These are phyloP conservation scores for Melanocharis versteri DNA, from an alignment of 2,113 vertebrate species.

Conservation along the genomic window DNA sequence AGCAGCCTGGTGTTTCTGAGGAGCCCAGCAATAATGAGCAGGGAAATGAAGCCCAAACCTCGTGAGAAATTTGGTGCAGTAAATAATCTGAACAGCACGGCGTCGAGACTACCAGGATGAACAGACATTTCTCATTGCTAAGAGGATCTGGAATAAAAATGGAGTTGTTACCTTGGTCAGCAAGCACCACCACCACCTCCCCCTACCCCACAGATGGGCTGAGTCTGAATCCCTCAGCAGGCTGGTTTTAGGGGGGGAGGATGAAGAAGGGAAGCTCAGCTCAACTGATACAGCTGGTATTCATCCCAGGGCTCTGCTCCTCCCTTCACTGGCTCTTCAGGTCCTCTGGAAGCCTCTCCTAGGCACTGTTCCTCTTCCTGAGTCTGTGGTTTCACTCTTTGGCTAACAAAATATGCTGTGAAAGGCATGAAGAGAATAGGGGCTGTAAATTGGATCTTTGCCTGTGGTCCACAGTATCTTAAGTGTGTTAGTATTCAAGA, in stretches of 20 bases:
- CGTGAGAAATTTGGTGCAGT: background rate
- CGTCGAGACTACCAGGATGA: accelerated
- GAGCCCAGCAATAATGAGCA: background rate
- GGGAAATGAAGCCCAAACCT: background rate
- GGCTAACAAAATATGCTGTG: background rate
- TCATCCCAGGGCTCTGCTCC: background rate
- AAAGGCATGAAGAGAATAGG: background rate
- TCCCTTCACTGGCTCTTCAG: background rate
- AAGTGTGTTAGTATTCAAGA: background rate
- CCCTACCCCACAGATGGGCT: background rate
- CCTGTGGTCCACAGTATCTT: background rate
- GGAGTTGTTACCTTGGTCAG: background rate
- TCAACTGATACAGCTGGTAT: background rate
- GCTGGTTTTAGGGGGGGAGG: background rate
- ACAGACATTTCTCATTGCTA: accelerated
- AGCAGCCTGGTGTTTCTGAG: background rate
- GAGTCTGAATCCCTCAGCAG: background rate
- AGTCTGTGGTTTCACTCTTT: background rate
- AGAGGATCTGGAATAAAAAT: background rate
- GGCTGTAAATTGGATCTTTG: background rate
- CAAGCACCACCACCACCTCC: background rate
- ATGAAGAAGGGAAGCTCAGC: background rate
- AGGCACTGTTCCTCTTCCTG: background rate
- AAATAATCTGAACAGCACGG: background rate
- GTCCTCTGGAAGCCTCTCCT: background rate